phyloP scores from a whole-genome alignment of 1,140 invertebrate genomes.

The Orchestia grillus region DNA sequence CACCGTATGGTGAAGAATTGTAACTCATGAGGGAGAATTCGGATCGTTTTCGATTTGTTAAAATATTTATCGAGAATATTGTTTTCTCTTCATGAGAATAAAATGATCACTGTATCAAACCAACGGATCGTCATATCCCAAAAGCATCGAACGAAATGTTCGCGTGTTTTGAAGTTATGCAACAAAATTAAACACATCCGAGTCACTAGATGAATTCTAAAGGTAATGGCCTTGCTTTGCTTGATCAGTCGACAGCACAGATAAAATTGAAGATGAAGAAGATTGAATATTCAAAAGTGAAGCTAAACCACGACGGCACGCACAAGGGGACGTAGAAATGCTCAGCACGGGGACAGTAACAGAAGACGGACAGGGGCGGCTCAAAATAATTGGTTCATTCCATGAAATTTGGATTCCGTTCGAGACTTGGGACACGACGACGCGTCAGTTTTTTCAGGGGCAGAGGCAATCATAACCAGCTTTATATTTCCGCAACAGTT shows the following conservation, averaged over 20 bases:
- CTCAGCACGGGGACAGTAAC: not conserved
- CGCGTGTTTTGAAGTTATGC: not conserved
- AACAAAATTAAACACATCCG: not conserved
- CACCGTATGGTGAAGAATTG: not conserved
- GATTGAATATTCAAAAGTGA: too few relatives aligned
- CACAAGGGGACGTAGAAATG: too few relatives aligned
- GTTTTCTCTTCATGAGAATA: not conserved
- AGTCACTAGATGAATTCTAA: not conserved
- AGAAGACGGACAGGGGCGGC: not conserved
- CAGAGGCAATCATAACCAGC: slow-evolving; percentile 34
- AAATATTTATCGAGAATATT: not conserved
- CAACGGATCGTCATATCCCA: not conserved
- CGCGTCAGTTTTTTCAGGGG: not conserved
- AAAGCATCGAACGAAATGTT: not conserved
- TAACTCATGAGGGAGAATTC: not conserved
- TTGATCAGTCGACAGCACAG: not conserved
- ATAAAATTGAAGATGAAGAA: not conserved
- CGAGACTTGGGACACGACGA: not conserved
- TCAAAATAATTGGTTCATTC: not conserved
- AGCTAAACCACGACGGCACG: too few relatives aligned
- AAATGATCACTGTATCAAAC: not conserved
- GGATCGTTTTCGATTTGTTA: not conserved
- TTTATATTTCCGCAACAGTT: slow-evolving; percentile 18
- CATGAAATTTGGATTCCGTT: not conserved
- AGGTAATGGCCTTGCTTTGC: not conserved